phyloP scores from a whole-genome alignment of 1,140 invertebrate species.

The Drosophila athabasca region DNA sequence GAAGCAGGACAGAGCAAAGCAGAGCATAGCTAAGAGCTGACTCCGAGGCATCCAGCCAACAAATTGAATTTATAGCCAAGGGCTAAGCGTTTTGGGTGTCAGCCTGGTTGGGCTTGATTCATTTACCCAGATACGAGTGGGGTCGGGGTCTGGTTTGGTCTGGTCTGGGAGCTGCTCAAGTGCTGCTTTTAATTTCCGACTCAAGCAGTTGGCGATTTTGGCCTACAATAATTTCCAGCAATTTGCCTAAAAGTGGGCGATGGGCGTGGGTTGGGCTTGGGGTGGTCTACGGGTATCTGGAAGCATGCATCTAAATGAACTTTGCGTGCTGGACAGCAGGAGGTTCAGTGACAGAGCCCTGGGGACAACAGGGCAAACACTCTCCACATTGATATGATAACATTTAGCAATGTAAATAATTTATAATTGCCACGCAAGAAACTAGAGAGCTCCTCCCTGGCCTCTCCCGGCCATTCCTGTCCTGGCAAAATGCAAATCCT shows the following conservation, averaged over 20 bases:
- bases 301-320: slow-evolving; percentile 78
- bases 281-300: slow-evolving; percentile 47
- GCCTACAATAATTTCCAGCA: slow-evolving; percentile 51
- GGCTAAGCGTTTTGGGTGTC: slow-evolving; percentile 47
- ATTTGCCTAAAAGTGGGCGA: slow-evolving; percentile 79
- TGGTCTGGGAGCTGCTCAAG: slow-evolving; percentile 54
- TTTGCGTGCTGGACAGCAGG: slow-evolving; percentile 58
- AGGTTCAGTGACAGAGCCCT: slow-evolving; percentile 20
- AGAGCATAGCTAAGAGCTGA: slow-evolving; percentile 32
- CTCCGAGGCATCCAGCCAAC: slow-evolving; percentile 56
- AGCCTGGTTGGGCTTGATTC: slow-evolving; percentile 65
- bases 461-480: neutral
- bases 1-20: neutral
- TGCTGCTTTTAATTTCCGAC: slow-evolving; percentile 78
- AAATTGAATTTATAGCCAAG: slow-evolving; percentile 80
- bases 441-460: slow-evolving; percentile 2
- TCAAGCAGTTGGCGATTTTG: slow-evolving; percentile 59
- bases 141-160: slow-evolving; percentile 1
- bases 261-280: slow-evolving; percentile 14
- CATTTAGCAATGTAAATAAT: slow-evolving; percentile 62
- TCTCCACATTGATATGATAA: slow-evolving; percentile 58
- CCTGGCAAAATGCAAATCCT: slow-evolving; percentile 54
- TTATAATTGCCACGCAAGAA: slow-evolving; percentile 73
- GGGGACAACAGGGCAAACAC: slow-evolving; percentile 29
- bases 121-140: slow-evolving; percentile 62